Evolutionary conservation across 2,113 vertebrate genomes (phyloP).

Genomic region (Trachemys scripta): DNA sequence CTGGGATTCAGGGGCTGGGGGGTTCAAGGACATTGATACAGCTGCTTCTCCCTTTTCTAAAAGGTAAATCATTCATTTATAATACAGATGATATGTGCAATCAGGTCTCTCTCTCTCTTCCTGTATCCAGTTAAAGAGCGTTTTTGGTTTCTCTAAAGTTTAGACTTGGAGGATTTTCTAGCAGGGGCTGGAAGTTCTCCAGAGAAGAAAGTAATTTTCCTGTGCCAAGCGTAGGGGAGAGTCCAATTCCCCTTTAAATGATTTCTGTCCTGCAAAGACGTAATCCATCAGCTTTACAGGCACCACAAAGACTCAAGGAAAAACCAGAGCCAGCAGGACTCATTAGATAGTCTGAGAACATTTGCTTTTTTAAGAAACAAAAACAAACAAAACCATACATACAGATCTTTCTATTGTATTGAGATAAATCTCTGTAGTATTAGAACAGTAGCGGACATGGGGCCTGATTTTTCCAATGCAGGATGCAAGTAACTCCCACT

Average conservation of each 20-base stretch:
- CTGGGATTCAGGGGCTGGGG: neutral
- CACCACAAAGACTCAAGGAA: conserved; percentile 2
- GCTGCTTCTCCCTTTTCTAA: neutral
- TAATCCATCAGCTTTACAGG: conserved; percentile 4
- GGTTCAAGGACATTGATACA: neutral
- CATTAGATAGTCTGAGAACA: neutral
- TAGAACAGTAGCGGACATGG: neutral
- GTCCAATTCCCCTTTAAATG: neutral
- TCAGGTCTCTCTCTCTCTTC: neutral
- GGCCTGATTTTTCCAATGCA: neutral
- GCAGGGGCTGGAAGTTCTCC: neutral
- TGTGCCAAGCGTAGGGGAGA: neutral
- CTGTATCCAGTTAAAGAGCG: neutral
- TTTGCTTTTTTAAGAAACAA: neutral
- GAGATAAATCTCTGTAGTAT: neutral
- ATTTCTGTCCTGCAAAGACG: conserved; percentile 5
- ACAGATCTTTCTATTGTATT: neutral
- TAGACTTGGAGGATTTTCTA: neutral
- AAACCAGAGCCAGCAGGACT: neutral
- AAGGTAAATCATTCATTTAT: neutral
- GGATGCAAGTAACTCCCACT: neutral
- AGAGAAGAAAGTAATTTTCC: conserved; percentile 1
- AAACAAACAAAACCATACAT: neutral
- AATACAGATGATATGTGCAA: neutral
- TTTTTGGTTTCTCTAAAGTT: neutral